These are phyloP conservation scores for Columba livia DNA, from an alignment of 2,113 vertebrate genomes.

Conservation along the genomic window DNA sequence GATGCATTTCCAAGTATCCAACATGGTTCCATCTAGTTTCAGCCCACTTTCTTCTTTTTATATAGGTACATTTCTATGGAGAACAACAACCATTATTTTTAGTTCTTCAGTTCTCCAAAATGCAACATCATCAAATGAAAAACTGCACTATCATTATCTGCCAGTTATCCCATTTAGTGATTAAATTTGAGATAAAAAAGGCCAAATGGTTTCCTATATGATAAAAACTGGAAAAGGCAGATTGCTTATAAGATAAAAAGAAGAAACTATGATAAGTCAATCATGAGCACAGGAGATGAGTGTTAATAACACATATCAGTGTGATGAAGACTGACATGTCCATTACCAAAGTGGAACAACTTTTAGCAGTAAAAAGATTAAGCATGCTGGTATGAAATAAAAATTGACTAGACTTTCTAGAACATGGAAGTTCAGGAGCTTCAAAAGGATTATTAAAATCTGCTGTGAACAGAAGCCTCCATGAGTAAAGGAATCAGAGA, in stretches of 20 bases:
- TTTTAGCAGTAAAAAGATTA: slow-evolving; percentile 20
- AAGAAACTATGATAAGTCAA: background rate
- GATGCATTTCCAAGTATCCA: background rate
- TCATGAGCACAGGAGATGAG: background rate
- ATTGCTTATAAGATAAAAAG: background rate
- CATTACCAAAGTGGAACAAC: slow-evolving; percentile 5
- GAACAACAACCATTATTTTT: background rate
- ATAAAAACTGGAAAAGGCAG: slow-evolving; percentile 9
- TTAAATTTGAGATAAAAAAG: slow-evolving; percentile 21
- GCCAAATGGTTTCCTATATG: background rate
- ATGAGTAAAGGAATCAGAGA: background rate
- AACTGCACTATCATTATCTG: background rate
- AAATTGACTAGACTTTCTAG: background rate
- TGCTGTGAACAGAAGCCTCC: background rate
- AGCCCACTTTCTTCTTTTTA: background rate
- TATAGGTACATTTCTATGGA: background rate
- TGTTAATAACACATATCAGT: background rate
- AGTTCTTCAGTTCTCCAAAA: background rate
- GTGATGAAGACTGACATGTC: slow-evolving; percentile 19
- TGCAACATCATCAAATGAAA: background rate
- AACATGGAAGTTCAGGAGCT: background rate
- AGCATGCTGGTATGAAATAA: background rate
- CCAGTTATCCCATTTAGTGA: background rate
- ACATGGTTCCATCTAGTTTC: background rate
- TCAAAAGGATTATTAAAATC: slow-evolving; percentile 1